These are phyloP conservation scores for Hyppa rectilinea DNA, from an alignment of 2,888 invertebrate species.

Conservation along the genomic window DNA sequence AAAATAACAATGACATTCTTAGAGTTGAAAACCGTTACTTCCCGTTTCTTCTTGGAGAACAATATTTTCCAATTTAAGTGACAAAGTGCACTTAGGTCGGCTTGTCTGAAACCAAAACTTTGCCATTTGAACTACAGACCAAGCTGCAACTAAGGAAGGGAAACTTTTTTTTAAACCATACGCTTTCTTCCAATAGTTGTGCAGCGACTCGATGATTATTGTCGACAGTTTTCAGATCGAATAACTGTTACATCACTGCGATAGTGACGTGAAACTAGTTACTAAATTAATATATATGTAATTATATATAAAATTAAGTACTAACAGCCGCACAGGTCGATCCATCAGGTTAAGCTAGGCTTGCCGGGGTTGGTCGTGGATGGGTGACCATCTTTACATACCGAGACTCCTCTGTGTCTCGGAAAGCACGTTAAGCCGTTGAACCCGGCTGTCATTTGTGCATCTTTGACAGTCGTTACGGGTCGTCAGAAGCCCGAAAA, in stretches of 20 bases:
- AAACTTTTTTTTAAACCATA: slow-evolving; percentile 75
- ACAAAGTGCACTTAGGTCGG: slow-evolving; percentile 90
- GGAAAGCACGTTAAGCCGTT: too few relatives aligned
- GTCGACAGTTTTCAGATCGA: slow-evolving; percentile 13
- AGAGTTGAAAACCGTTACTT: slow-evolving; percentile 77
- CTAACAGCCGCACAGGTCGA: too few relatives aligned
- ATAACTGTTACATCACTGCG: neutral
- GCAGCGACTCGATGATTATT: slow-evolving; percentile 32
- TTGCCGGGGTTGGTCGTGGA: too few relatives aligned
- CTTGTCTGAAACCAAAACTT: slow-evolving; percentile 89
- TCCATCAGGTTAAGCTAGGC: too few relatives aligned
- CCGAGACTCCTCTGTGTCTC: too few relatives aligned
- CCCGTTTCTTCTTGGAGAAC: slow-evolving; percentile 83
- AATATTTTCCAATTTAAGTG: slow-evolving; percentile 90
- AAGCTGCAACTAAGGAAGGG: slow-evolving; percentile 77
- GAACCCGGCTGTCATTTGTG: too few relatives aligned
- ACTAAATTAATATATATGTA: neutral
- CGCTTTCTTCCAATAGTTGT: slow-evolving; percentile 59
- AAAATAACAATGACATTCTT: slow-evolving; percentile 76
- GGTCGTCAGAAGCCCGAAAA: too few relatives aligned
- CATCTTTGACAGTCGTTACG: too few relatives aligned
- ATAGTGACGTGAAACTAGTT: neutral
- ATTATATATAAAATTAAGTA: too few relatives aligned
- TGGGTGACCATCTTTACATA: too few relatives aligned
- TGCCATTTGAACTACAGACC: slow-evolving; percentile 87